These are phyloP conservation scores for Drosophila picticornis DNA, from an alignment of 2,888 invertebrate genomes.

Conservation along the genomic window DNA sequence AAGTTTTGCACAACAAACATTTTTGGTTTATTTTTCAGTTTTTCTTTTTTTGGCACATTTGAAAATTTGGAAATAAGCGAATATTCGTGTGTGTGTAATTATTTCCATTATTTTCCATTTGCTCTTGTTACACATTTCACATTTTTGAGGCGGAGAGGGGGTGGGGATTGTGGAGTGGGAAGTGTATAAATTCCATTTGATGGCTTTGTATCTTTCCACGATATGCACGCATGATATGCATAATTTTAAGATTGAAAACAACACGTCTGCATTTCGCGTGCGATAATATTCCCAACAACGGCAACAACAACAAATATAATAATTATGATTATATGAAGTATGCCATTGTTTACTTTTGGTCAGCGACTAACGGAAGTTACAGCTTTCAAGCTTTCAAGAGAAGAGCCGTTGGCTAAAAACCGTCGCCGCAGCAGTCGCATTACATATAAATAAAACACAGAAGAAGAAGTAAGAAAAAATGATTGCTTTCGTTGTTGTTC, in stretches of 20 bases:
- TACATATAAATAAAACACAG: slow-evolving; percentile 19
- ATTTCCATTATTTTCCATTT: slow-evolving; percentile 7
- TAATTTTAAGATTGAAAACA: slow-evolving; percentile 22
- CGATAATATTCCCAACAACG: slow-evolving; percentile 22
- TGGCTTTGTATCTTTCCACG: slow-evolving; percentile 19
- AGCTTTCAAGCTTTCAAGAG: slow-evolving; percentile 34
- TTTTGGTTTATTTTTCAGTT: slow-evolving; percentile 1
- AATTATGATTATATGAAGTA: slow-evolving; percentile 29
- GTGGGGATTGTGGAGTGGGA: background rate
- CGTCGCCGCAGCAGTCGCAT: slow-evolving; percentile 28
- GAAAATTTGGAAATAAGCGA: slow-evolving; percentile 39
- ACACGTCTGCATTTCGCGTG: slow-evolving; percentile 49
- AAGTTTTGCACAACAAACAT: slow-evolving; percentile 43
- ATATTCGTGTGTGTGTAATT: slow-evolving; percentile 3
- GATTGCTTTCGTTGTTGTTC: slow-evolving; percentile 45
- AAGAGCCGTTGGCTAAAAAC: slow-evolving; percentile 25
- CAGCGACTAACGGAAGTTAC: slow-evolving; percentile 68
- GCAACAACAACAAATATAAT: slow-evolving; percentile 22
- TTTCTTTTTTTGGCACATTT: slow-evolving; percentile 33
- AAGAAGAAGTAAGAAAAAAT: slow-evolving; percentile 19
- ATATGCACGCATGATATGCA: slow-evolving; percentile 49
- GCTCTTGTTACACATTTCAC: slow-evolving; percentile 10
- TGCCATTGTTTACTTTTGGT: slow-evolving; percentile 52
- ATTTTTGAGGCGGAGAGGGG: background rate
- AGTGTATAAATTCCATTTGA: slow-evolving; percentile 20